Percentiles rank a stretch among this genome's conserved stretches.
These are phyloP conservation scores for Psix sp. DNA, from an alignment of 1,140 invertebrate genomes.

Conservation along the genomic window DNA sequence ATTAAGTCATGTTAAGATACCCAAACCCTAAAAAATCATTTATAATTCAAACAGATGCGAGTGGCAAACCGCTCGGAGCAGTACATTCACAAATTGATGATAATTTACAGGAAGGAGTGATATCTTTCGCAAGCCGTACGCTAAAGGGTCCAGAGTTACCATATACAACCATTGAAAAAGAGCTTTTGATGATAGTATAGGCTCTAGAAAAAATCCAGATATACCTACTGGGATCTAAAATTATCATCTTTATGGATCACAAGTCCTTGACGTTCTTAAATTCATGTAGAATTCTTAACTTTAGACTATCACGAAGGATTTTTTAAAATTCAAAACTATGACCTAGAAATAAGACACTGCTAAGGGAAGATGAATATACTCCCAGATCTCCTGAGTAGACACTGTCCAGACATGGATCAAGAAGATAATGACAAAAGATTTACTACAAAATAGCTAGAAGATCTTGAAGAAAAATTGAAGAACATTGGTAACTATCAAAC, in stretches of 20 bases:
- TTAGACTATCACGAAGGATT: neutral
- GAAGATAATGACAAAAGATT: no score
- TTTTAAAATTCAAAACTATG: constrained; percentile 17
- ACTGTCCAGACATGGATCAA: no score
- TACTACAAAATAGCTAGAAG: no score
- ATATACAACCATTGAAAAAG: constrained; percentile 71
- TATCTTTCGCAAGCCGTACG: constrained; percentile 68
- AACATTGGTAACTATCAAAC: no score
- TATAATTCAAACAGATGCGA: neutral
- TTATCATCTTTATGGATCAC: no score
- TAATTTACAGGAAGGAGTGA: constrained; percentile 1
- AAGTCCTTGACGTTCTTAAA: no score
- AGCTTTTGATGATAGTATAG: constrained; percentile 72
- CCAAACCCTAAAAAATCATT: neutral
- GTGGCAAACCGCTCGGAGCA: neutral
- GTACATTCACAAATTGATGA: constrained; percentile 5
- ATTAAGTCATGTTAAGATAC: constrained; percentile 65
- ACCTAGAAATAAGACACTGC: constrained; percentile 1
- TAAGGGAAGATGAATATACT: no score
- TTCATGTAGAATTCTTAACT: constrained; percentile 37
- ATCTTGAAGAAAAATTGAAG: no score
- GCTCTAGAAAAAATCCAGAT: constrained; percentile 68
- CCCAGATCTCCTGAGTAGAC: no score
- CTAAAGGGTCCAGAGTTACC: constrained; percentile 49
- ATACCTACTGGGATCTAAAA: no score